Conservation (phyloP, 2,797 vertebrate genomes). For the Falco novaeseelandiae region DNA sequence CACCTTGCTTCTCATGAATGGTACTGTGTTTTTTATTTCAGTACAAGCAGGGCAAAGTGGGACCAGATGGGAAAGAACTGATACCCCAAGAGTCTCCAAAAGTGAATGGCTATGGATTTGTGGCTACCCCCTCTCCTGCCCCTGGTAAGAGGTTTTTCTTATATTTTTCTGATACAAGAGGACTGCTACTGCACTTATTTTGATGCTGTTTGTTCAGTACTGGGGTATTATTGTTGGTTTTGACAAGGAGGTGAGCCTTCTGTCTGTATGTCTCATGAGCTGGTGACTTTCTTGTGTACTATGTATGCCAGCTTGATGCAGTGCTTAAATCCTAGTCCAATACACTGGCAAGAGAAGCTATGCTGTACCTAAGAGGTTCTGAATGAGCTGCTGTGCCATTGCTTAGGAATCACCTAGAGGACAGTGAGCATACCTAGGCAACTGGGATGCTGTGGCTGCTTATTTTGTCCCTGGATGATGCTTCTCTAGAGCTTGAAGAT, state of each 20-base stretch:
- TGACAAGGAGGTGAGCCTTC: not conserved
- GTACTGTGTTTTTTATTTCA: constrained; percentile 48
- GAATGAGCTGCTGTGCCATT: not conserved
- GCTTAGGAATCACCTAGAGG: not conserved
- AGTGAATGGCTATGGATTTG: constrained; percentile 93
- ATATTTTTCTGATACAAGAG: not conserved
- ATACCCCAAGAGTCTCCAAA: constrained; percentile 94
- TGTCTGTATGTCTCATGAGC: not conserved
- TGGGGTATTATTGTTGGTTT: not conserved
- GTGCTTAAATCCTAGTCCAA: not conserved
- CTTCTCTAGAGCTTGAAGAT: not conserved
- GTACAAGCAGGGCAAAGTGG: constrained; percentile 98
- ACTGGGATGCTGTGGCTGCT: not conserved
- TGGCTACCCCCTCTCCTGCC: constrained; percentile 90
- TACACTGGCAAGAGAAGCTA: not conserved
- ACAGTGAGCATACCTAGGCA: not conserved
- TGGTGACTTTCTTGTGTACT: not conserved
- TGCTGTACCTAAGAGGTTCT: not conserved
- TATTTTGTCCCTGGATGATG: not conserved
- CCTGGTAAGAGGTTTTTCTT: constrained; percentile 82
- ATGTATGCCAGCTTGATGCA: accelerated
- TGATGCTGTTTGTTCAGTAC: not conserved
- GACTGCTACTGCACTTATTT: not conserved
- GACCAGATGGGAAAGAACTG: constrained; percentile 95
- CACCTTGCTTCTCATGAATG: not conserved